These are phyloP conservation scores for Cristatella mucedo DNA, from an alignment of 2,888 invertebrate genomes.

Conservation along the genomic window DNA sequence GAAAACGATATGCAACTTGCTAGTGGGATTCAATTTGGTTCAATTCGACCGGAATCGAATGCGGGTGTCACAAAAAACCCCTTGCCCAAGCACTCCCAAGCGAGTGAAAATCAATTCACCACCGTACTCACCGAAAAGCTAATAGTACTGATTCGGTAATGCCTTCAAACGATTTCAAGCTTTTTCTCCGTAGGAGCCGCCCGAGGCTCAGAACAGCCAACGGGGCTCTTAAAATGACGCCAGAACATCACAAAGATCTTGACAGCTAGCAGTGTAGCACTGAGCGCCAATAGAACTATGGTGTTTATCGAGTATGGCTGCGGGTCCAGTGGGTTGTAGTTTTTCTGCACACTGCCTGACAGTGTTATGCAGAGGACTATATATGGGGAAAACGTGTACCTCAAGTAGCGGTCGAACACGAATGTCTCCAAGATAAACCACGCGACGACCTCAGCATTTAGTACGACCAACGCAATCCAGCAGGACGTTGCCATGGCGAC, in stretches of 20 bases:
- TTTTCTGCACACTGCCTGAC: slow-evolving; percentile 20
- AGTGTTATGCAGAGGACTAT: slow-evolving; percentile 24
- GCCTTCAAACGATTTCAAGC: too few species aligned
- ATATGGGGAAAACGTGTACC: slow-evolving; percentile 31
- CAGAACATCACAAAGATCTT: slow-evolving; percentile 13
- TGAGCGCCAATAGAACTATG: slow-evolving; percentile 16
- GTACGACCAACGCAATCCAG: slow-evolving; percentile 19
- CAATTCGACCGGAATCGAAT: too few species aligned
- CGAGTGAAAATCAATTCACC: too few species aligned
- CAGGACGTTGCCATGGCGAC: slow-evolving; percentile 16
- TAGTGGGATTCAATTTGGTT: too few species aligned
- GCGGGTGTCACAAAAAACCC: too few species aligned
- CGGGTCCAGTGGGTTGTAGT: slow-evolving; percentile 16
- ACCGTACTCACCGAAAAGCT: too few species aligned
- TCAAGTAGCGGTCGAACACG: slow-evolving; percentile 22
- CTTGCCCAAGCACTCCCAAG: too few species aligned
- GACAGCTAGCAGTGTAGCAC: slow-evolving; percentile 8
- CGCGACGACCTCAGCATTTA: slow-evolving; percentile 18
- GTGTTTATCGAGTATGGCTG: slow-evolving; percentile 20
- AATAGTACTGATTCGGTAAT: too few species aligned
- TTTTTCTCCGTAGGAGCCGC: too few species aligned
- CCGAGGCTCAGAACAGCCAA: too few species aligned
- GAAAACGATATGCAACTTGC: too few species aligned
- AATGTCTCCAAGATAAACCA: slow-evolving; percentile 24
- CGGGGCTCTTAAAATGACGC: slow-evolving; percentile 10